A percentile compares a stretch with the other conserved stretches of the same genome.
Conservation (phyloP, 2,797 vertebrate genomes). For the Oceanodroma leucorhoa region DNA sequence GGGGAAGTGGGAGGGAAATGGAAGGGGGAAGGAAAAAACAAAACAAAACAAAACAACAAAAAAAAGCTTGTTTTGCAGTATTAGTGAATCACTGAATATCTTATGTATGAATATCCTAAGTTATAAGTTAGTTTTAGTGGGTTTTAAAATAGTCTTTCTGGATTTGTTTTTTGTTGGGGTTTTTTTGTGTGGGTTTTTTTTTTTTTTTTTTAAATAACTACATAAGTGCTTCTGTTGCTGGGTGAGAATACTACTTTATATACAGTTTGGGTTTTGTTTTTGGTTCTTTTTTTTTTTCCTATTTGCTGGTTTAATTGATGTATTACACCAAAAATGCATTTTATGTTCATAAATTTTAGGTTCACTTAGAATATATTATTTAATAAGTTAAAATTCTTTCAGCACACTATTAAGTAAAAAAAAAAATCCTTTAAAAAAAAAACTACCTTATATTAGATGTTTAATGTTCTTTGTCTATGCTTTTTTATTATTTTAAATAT, state of each 20-base stretch:
- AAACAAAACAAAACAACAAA: not conserved
- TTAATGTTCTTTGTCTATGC: constrained; percentile 68
- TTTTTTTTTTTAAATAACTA: constrained; percentile 66
- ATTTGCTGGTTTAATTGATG: constrained; percentile 76
- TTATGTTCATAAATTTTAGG: constrained; percentile 83
- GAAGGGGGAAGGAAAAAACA: not conserved
- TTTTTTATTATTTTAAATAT: constrained; percentile 72
- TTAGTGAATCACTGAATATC: constrained; percentile 79
- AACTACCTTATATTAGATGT: constrained; percentile 76
- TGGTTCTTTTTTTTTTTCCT: constrained; percentile 56
- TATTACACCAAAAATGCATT: constrained; percentile 85
- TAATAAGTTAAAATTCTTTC: constrained; percentile 84
- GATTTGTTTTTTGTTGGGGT: not conserved
- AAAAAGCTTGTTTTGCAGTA: constrained; percentile 73
- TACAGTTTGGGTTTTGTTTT: constrained; percentile 50
- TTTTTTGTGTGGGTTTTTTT: not conserved
- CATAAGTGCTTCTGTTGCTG: constrained; percentile 78
- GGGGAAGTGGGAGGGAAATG: not conserved
- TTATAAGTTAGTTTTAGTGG: constrained; percentile 75
- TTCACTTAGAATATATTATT: constrained; percentile 85
- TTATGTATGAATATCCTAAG: constrained; percentile 71
- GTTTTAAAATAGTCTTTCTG: constrained; percentile 58
- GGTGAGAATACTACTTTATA: constrained; percentile 77
- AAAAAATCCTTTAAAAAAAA: constrained; percentile 53
- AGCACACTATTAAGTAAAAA: constrained; percentile 81